Percentiles rank a stretch among this genome's conserved stretches.
Conservation (phyloP, 2,888 invertebrate species). For the Xestoiulus laeticollis region DNA sequence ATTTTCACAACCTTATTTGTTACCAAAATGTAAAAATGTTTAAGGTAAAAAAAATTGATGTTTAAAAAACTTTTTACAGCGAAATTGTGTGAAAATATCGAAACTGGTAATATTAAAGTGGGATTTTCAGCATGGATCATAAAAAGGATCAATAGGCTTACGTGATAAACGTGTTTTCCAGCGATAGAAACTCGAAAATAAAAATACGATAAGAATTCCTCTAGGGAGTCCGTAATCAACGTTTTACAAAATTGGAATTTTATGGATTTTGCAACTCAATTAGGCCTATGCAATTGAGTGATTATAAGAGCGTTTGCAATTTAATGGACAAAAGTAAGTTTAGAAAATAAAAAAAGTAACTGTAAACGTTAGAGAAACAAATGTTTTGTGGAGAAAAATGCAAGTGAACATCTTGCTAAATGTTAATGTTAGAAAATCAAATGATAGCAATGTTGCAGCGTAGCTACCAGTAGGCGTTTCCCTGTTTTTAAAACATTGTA, state of each 20-base stretch:
- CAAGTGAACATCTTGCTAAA: too few species aligned
- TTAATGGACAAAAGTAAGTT: background rate
- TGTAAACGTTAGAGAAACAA: background rate
- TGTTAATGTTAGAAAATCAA: too few species aligned
- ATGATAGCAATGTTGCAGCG: too few species aligned
- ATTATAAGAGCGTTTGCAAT: constrained; percentile 20
- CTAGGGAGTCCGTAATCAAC: constrained; percentile 4
- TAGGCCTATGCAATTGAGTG: constrained; percentile 17
- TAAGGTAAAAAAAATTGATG: too few species aligned
- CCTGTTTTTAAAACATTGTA: too few species aligned
- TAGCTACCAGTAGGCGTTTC: too few species aligned
- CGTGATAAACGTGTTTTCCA: constrained; percentile 28
- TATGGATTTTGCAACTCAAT: constrained; percentile 37
- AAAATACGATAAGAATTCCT: background rate
- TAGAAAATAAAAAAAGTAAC: background rate
- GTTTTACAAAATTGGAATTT: constrained; percentile 34
- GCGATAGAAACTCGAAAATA: constrained; percentile 9
- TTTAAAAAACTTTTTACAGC: too few species aligned
- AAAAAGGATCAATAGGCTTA: background rate
- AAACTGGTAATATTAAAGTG: background rate
- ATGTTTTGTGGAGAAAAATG: background rate
- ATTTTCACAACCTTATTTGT: too few species aligned
- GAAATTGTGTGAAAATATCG: background rate
- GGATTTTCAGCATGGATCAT: background rate
- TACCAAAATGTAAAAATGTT: too few species aligned